Evolutionary conservation across 1,140 invertebrate genomes (phyloP).

Genomic region (Olivierus martensii): DNA sequence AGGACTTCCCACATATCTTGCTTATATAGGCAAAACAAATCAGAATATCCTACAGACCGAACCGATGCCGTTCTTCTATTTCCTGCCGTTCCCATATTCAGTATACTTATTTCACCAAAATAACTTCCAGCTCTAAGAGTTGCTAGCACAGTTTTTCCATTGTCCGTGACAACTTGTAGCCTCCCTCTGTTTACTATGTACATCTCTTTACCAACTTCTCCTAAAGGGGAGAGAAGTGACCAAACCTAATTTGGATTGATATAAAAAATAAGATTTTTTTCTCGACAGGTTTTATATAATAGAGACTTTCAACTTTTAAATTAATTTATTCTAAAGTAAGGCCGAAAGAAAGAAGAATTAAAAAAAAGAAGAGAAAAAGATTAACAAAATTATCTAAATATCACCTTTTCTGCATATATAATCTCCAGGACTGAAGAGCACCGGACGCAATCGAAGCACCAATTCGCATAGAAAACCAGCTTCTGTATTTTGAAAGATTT

Average conservation of each 20-base stretch:
- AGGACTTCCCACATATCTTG: conserved; percentile 96
- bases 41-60: conserved; percentile 93
- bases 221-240: conserved; percentile 35
- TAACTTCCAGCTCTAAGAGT: conserved; percentile 94
- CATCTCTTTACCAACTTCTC: conserved; percentile 98
- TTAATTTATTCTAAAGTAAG: too few species aligned
- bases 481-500: conserved; percentile 98
- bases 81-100: conserved; percentile 95
- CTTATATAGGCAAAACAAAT: conserved; percentile 96
- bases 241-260: neutral
- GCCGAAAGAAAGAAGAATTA: too few species aligned
- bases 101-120: conserved; percentile 99
- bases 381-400: too few species aligned
- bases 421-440: conserved; percentile 94
- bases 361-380: too few species aligned
- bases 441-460: conserved; percentile 80
- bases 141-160: conserved; percentile 90
- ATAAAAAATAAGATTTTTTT: too few species aligned
- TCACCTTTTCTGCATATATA: conserved; percentile 97
- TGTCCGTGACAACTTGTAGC: conserved; percentile 91
- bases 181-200: conserved; percentile 96
- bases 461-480: conserved; percentile 96
- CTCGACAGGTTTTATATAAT: too few species aligned
- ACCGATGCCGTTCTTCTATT: conserved; percentile 94
- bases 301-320: too few species aligned